Percentiles rank a stretch among this genome's conserved stretches.
These are phyloP conservation scores for Mya arenaria DNA, from an alignment of 1,140 invertebrate species.

Conservation along the genomic window DNA sequence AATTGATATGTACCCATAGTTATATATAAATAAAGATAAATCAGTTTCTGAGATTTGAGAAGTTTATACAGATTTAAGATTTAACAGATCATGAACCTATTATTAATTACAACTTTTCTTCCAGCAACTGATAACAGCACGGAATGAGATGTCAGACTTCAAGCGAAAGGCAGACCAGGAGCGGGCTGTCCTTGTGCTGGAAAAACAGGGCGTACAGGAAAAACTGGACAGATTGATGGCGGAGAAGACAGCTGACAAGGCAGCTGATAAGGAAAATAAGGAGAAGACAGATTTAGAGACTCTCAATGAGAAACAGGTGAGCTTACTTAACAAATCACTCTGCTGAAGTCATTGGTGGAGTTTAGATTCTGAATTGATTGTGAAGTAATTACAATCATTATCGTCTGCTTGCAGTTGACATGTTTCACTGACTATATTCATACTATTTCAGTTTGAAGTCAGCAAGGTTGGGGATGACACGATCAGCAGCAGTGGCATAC, in stretches of 20 bases:
- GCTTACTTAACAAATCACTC: no score
- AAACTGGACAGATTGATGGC: slow-evolving; percentile 13
- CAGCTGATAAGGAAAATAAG: not conserved
- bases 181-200: slow-evolving; percentile 19
- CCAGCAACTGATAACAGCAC: slow-evolving; percentile 64
- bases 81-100: no score
- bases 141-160: slow-evolving; percentile 55
- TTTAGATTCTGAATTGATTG: no score
- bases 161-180: slow-evolving; percentile 37
- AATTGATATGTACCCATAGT: no score
- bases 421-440: no score
- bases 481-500: slow-evolving; percentile 68
- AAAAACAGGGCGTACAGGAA: slow-evolving; percentile 20
- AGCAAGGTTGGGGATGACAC: slow-evolving; percentile 44
- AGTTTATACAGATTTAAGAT: no score
- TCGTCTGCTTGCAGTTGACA: no score
- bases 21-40: no score
- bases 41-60: no score
- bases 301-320: not conserved
- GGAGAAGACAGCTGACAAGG: not conserved
- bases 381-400: no score
- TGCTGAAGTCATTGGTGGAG: no score
- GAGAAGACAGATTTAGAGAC: not conserved
- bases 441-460: no score
- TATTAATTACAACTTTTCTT: slow-evolving; percentile 11